Base-by-base conservation (phyloP, 2,113 vertebrate species). In the Sylvietta virens region DNA sequence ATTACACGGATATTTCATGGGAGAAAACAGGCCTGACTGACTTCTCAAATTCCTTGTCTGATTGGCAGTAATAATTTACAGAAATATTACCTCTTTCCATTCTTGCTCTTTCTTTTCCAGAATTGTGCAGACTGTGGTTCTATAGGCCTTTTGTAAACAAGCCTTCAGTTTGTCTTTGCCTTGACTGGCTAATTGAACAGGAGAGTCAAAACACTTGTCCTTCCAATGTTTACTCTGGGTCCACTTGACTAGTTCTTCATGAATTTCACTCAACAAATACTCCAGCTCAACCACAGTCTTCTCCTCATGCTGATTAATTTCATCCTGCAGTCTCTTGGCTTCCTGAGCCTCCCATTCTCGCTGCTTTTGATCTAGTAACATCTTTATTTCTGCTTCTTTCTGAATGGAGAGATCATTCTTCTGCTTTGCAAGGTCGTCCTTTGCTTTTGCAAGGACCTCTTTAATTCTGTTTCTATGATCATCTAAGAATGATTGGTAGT, bases 391-490 rank as follows among this genome's bases (percentile, higher is more conserved):
- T 33, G 95, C 95, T 90, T 99, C 98, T 92, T 98, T 98, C 91
- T 99, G 98, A 73, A 97, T 88, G 13, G 97, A 96, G 31, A 99
- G 94, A 30, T 98, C 98, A 37, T 97, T 93, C 93, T 97, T 98
- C 72, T 98, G 98, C 91, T 98, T 98, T 54, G 96, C 95, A 40
- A 97, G 97, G 61, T 99, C 98, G 87, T 98, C 98, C 88, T 97
- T 98, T 56, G 98, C 97, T 72, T 97, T 96, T 50, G 97, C 90
- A 92, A 98, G 95, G 39, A 98, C 97, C 81, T 98, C 98, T 69
- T 98, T 97, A 95, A 99, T 98, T 95, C 97, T 98, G 86, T 94
- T 98, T 58, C 96, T 95, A 42, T 99, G 98, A 76, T 98, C 98
- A 67, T 98, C 97, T 81, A 99, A 96, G 97, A 98, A 98, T 1